phyloP scores from a whole-genome alignment of 2,113 vertebrate species.

The Leuciscus idus region DNA sequence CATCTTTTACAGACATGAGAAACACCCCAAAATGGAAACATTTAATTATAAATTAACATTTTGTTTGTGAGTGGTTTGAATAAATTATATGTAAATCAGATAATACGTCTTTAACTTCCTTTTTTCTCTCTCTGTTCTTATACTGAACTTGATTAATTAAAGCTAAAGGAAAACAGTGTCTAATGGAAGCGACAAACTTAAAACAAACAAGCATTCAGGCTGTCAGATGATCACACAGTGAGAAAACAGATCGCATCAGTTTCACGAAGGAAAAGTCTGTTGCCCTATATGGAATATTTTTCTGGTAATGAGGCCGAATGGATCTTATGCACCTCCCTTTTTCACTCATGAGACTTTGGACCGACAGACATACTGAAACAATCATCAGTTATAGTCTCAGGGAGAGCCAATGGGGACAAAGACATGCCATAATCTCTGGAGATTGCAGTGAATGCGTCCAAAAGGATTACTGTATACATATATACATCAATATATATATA shows the following conservation, averaged over 20 bases:
- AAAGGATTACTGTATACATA: not conserved
- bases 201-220: conserved; percentile 9
- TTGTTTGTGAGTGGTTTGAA: no score
- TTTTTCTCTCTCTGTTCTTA: no score
- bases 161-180: not conserved
- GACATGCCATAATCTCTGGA: conserved; percentile 30
- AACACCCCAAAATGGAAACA: no score
- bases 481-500: no score
- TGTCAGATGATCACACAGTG: conserved; percentile 13
- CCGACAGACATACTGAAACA: conserved; percentile 39
- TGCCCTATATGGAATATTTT: conserved; percentile 9
- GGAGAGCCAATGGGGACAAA: conserved; percentile 42
- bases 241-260: conserved; percentile 9
- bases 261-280: not conserved
- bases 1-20: no score
- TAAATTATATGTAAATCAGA: no score
- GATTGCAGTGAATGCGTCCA: not conserved
- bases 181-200: not conserved
- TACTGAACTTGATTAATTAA: not conserved
- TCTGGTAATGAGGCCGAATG: conserved; percentile 3
- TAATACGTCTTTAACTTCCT: no score
- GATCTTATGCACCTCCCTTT: conserved; percentile 22
- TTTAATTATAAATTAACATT: no score
- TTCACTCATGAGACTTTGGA: conserved; percentile 11
- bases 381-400: conserved; percentile 35